Evolutionary conservation across 1,140 invertebrate genomes (phyloP).

Genomic region (Platyscapa corneri): DNA sequence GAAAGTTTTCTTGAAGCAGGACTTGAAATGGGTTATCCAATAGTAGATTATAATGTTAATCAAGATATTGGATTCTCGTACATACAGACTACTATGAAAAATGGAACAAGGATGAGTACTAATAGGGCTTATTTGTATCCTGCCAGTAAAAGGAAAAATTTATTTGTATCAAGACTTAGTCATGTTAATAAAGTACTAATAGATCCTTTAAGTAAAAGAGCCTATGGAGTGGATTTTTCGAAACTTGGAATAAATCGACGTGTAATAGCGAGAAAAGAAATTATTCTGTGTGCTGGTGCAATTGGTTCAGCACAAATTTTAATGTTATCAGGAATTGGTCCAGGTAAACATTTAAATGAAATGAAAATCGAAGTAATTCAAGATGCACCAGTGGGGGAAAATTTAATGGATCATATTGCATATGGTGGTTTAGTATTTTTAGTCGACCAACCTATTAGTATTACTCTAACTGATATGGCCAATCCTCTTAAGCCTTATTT

Average conservation of each 20-base stretch:
- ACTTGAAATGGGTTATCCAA: conserved; percentile 69
- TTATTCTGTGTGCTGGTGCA: conserved; percentile 79
- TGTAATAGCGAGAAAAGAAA: conserved; percentile 76
- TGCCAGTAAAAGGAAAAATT: conserved; percentile 78
- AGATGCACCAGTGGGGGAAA: conserved; percentile 78
- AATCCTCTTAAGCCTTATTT: conserved; percentile 65
- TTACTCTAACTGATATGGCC: conserved; percentile 63
- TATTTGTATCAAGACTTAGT: conserved; percentile 80
- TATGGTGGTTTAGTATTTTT: conserved; percentile 61
- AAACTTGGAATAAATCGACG: conserved; percentile 66
- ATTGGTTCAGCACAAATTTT: conserved; percentile 78
- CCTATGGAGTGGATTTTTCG: conserved; percentile 68
- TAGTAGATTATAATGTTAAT: conserved; percentile 68
- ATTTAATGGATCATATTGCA: conserved; percentile 80
- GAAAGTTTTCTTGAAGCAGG: conserved; percentile 70
- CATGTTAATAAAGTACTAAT: conserved; percentile 77
- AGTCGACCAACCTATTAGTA: conserved; percentile 72
- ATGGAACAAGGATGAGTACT: conserved; percentile 79
- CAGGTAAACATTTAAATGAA: conserved; percentile 78
- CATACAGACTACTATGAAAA: conserved; percentile 70
- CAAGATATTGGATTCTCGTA: conserved; percentile 74
- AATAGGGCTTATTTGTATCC: conserved; percentile 79
- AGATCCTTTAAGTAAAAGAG: conserved; percentile 73
- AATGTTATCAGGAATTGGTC: conserved; percentile 84
- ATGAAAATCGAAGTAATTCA: conserved; percentile 75